Conservation (phyloP, 2,113 vertebrate species). For the Crotalus viridis region DNA sequence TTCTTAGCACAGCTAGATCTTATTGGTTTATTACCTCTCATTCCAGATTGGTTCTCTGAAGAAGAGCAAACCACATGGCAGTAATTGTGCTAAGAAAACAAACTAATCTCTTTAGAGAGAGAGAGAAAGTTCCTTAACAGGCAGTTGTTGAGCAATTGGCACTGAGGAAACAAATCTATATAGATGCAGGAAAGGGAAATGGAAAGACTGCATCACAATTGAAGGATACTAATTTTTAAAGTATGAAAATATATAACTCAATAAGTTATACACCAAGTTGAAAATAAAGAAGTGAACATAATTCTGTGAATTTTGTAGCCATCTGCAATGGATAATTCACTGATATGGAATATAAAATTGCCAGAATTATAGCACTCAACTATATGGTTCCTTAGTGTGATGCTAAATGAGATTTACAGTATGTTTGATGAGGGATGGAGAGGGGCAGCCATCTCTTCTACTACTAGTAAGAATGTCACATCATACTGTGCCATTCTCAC, state of each 20-base stretch:
- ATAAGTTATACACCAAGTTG: background rate
- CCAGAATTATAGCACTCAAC: background rate
- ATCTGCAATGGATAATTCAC: background rate
- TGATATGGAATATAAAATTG: background rate
- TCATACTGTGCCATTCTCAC: background rate
- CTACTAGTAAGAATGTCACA: background rate
- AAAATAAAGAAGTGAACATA: background rate
- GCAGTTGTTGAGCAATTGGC: conserved; percentile 53
- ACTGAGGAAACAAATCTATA: conserved; percentile 37
- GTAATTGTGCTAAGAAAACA: conserved; percentile 67
- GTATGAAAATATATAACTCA: background rate
- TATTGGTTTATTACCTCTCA: conserved; percentile 55
- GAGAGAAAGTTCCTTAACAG: background rate
- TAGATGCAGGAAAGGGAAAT: background rate
- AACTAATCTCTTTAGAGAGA: conserved; percentile 57
- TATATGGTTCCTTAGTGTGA: background rate
- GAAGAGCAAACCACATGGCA: conserved; percentile 59
- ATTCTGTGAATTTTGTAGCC: background rate
- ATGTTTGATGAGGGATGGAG: background rate
- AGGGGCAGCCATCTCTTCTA: background rate
- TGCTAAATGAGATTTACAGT: background rate
- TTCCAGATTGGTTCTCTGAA: conserved; percentile 42
- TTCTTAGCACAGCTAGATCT: background rate
- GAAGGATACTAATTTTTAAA: conserved; percentile 4
- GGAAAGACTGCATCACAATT: rapidly evolving